Conservation (phyloP, 2,113 vertebrate genomes). For the Dicentrarchus labrax region DNA sequence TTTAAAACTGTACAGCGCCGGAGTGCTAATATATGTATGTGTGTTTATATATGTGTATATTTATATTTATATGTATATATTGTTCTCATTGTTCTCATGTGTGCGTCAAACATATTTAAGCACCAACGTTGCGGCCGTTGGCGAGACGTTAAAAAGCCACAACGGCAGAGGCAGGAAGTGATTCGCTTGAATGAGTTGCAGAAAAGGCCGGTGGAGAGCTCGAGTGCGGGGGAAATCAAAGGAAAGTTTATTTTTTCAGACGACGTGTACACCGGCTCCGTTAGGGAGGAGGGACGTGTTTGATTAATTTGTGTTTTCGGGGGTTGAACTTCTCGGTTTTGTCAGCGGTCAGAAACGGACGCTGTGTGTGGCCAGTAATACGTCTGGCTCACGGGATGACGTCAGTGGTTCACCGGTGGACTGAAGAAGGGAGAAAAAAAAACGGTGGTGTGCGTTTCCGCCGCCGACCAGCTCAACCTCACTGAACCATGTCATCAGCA, state of each 20-base stretch:
- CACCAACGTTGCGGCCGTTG: slow-evolving; percentile 30
- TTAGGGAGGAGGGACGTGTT: neutral
- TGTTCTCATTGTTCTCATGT: rapidly evolving
- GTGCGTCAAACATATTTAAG: neutral
- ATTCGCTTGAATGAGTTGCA: slow-evolving; percentile 75
- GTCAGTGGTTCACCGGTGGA: slow-evolving; percentile 63
- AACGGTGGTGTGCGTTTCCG: slow-evolving; percentile 11
- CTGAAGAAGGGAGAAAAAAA: neutral
- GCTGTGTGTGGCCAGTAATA: slow-evolving; percentile 64
- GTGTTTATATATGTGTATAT: too few species aligned
- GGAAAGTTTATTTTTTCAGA: neutral
- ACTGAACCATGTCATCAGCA: slow-evolving; percentile 17
- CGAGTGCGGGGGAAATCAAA: neutral
- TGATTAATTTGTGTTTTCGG: neutral
- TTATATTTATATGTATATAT: too few species aligned
- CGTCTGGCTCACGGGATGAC: slow-evolving; percentile 70
- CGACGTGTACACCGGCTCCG: neutral
- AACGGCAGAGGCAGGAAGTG: slow-evolving; percentile 80
- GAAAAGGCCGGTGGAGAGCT: slow-evolving; percentile 34
- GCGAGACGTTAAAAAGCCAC: slow-evolving; percentile 45
- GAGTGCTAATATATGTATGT: too few species aligned
- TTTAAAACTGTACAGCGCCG: neutral
- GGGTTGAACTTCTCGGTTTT: slow-evolving; percentile 18
- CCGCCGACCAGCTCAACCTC: slow-evolving; percentile 11
- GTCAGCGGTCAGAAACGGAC: slow-evolving; percentile 22